A percentile compares a stretch with the other conserved stretches of the same genome.
phyloP scores from a whole-genome alignment of 2,113 vertebrate species.

The Meles meles region DNA sequence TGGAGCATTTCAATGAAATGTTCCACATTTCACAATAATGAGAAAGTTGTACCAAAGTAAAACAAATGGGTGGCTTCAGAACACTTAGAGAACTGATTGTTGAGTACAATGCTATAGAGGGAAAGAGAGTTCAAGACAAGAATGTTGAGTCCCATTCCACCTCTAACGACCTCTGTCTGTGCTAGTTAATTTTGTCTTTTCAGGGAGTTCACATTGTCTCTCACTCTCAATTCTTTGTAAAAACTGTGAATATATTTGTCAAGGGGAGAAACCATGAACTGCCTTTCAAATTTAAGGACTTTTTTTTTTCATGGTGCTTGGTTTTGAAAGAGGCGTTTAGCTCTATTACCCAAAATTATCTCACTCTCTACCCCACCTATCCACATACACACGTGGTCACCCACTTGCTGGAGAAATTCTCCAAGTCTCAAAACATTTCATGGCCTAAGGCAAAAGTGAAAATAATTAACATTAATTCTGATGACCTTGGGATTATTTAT shows the following conservation, averaged over 20 bases:
- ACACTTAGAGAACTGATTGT: background rate
- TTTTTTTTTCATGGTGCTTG: background rate
- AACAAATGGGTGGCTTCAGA: background rate
- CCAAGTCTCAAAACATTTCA: background rate
- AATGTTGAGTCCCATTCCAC: background rate
- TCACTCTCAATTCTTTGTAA: background rate
- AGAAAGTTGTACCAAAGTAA: background rate
- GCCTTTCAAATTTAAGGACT: background rate
- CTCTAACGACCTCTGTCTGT: background rate
- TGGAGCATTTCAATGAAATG: too few relatives aligned
- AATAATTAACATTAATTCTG: background rate
- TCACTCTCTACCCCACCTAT: background rate
- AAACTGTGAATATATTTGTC: background rate
- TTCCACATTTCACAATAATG: background rate
- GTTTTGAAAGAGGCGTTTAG: background rate
- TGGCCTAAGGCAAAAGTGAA: background rate
- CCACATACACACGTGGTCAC: background rate
- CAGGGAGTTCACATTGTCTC: background rate
- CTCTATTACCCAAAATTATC: background rate
- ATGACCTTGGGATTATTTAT: background rate
- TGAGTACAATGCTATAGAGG: background rate
- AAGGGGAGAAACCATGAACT: background rate
- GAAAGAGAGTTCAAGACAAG: background rate
- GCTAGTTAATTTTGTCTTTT: background rate
- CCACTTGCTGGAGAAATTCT: conserved; percentile 1